Conservation (phyloP, 1,140 invertebrate species). For the Drosophila sucinea region DNA sequence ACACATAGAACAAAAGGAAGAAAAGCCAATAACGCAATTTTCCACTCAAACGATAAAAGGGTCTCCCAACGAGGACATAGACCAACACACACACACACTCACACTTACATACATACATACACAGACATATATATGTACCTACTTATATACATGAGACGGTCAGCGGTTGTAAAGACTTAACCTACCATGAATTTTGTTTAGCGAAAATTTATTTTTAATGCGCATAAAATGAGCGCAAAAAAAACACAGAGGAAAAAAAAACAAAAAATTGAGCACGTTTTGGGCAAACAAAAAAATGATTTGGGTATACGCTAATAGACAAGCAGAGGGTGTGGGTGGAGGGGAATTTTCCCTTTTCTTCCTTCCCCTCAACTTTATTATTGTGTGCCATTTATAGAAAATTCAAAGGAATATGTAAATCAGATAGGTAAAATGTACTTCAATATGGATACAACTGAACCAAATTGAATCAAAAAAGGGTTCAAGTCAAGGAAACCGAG, state of each 20-base stretch:
- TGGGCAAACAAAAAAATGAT: conserved; percentile 47
- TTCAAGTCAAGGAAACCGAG: neutral
- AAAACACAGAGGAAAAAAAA: conserved; percentile 14
- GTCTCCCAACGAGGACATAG: conserved; percentile 18
- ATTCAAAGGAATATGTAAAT: conserved; percentile 2
- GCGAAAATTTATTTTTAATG: conserved; percentile 69
- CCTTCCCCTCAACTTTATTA: neutral
- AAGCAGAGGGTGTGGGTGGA: neutral
- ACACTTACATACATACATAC: neutral
- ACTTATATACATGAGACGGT: conserved; percentile 20
- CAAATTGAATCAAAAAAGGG: neutral
- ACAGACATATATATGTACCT: neutral
- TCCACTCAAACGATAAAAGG: conserved; percentile 76
- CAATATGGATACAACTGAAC: neutral
- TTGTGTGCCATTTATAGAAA: neutral
- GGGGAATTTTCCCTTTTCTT: neutral
- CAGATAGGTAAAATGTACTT: neutral
- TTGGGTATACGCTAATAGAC: conserved; percentile 44
- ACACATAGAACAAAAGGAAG: conserved; percentile 35
- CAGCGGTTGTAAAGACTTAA: conserved; percentile 12
- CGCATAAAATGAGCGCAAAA: conserved; percentile 50
- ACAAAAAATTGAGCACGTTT: conserved; percentile 23
- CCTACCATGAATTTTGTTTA: conserved; percentile 42
- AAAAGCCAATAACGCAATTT: conserved; percentile 70
- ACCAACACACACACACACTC: conserved; percentile 13